These are phyloP conservation scores for Micrastur ruficollis DNA, from an alignment of 2,797 vertebrate species.

Conservation along the genomic window DNA sequence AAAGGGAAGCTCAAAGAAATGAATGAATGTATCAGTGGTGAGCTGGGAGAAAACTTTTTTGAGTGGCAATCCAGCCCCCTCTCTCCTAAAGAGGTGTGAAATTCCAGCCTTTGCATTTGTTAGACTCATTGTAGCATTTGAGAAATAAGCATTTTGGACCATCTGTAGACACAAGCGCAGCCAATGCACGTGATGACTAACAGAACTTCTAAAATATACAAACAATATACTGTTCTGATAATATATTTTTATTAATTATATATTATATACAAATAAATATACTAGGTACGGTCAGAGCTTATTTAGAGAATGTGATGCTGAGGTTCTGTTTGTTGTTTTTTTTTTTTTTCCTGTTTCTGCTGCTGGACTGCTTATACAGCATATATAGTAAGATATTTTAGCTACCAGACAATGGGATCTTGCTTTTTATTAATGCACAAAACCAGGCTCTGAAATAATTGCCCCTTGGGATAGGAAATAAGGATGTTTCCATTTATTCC, in stretches of 20 bases:
- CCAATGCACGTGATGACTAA: not conserved
- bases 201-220: not conserved
- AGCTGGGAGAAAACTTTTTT: not conserved
- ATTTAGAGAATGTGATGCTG: not conserved
- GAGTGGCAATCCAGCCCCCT: not conserved
- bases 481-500: conserved; percentile 47
- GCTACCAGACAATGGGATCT: conserved; percentile 30
- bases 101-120: not conserved
- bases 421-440: conserved; percentile 29
- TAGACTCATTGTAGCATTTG: not conserved
- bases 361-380: not conserved
- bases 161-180: not conserved
- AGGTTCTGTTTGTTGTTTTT: not conserved
- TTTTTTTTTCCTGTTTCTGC: not conserved
- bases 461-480: conserved; percentile 62
- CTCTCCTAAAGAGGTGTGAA: conserved; percentile 6
- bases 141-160: not conserved
- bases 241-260: not conserved
- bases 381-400: not conserved
- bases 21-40: not conserved
- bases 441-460: conserved; percentile 43
- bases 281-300: not conserved
- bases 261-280: not conserved
- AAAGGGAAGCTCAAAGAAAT: not conserved
- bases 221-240: not conserved